phyloP scores from a whole-genome alignment of 1,140 invertebrate species.

The Mamestra configurata region DNA sequence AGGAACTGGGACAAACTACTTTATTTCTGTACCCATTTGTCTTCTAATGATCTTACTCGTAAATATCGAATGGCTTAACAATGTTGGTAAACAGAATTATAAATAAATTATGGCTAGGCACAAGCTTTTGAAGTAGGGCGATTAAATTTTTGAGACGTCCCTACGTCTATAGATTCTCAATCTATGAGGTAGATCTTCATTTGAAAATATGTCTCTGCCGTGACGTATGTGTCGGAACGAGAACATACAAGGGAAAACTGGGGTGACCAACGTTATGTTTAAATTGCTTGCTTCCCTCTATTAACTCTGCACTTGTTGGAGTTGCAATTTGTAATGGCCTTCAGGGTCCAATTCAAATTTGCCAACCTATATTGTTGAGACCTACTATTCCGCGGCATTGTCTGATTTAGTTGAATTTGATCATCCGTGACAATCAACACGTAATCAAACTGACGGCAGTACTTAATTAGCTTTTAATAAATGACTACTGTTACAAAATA shows the following conservation, averaged over 20 bases:
- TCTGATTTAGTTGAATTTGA: not conserved
- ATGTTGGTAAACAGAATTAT: conserved; percentile 24
- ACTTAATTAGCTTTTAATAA: not conserved
- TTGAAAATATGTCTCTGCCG: not conserved
- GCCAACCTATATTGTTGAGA: not conserved
- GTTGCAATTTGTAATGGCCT: conserved; percentile 23
- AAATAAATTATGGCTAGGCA: conserved; percentile 2
- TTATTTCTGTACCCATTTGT: conserved; percentile 38
- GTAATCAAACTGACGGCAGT: not conserved
- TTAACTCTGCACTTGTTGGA: conserved; percentile 21
- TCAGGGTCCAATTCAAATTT: not conserved
- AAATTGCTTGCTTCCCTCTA: conserved; percentile 21
- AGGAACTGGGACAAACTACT: conserved; percentile 50
- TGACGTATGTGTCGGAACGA: not conserved
- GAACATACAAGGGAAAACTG: conserved; percentile 11
- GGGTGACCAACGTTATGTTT: not conserved
- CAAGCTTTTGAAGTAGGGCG: conserved; percentile 6
- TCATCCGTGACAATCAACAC: not conserved
- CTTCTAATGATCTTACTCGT: conserved; percentile 25
- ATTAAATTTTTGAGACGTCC: not conserved
- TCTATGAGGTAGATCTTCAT: not conserved
- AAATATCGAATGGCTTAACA: conserved; percentile 35
- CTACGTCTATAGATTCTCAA: not conserved
- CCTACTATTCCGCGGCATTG: not conserved
- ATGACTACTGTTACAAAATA: not conserved